These are phyloP conservation scores for Chironomus tentans DNA, from an alignment of 2,888 invertebrate species.

Conservation along the genomic window DNA sequence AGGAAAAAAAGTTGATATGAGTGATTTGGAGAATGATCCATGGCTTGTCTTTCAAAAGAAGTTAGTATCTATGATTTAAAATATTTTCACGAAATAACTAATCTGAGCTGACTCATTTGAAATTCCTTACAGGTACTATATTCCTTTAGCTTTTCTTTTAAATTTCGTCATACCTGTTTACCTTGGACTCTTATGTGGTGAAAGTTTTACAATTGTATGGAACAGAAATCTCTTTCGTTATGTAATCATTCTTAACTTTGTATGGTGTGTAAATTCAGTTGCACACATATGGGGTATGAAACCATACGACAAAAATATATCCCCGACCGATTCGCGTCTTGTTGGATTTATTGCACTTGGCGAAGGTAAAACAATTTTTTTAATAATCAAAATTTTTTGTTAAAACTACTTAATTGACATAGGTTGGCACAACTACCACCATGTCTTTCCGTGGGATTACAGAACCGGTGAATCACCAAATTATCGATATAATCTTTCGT, in stretches of 20 bases:
- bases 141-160: conserved; percentile 52
- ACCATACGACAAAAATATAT: conserved; percentile 73
- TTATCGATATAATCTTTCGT: conserved; percentile 54
- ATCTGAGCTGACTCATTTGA: neutral
- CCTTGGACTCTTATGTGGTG: conserved; percentile 71
- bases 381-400: neutral
- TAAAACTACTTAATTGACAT: neutral
- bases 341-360: conserved; percentile 61
- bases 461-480: conserved; percentile 62
- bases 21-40: conserved; percentile 75
- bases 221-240: conserved; percentile 70
- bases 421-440: conserved; percentile 82
- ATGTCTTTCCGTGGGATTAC: conserved; percentile 78
- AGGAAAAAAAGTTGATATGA: conserved; percentile 75
- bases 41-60: conserved; percentile 78
- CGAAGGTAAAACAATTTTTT: conserved; percentile 44
- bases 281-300: conserved; percentile 87
- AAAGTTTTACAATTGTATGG: conserved; percentile 63
- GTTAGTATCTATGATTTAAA: too few species aligned
- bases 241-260: conserved; percentile 66
- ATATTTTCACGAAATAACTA: too few species aligned
- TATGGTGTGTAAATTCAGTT: conserved; percentile 90
- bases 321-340: conserved; percentile 57
- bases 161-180: conserved; percentile 74
- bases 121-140: conserved; percentile 42